Base-by-base conservation (phyloP, 2,113 vertebrate species). In the Amphiprion ocellaris region DNA sequence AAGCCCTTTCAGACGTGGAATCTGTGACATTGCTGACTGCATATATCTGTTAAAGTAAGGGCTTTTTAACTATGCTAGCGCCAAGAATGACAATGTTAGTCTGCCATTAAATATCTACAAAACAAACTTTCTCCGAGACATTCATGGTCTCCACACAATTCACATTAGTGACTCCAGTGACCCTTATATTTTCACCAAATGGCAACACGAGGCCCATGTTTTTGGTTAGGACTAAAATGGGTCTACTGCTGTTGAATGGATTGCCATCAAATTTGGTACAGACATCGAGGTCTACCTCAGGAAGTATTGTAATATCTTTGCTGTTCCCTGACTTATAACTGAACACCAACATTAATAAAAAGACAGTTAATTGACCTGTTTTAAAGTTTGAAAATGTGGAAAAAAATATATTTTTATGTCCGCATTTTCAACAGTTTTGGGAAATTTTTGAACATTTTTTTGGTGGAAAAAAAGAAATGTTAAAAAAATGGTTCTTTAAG, bases 1-100 rank as follows among this genome's bases (percentile, higher is more conserved):
- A 73, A 72, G 19, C 19, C 21, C 10, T 28, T 73, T 72, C 33
- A 63, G 24, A 63, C 1, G 12, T 53, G 1, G 33, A 39, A 76
- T 46, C 33, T 37, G 16, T 44, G 23, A 44, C 44, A 81, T 24
- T 26, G 19, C 44, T 1, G 52, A 61, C 50, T 67, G 49, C 30
- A 55, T 56, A 19, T 49, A 19, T 69, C 70, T 69, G 58, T 44
- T 64, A 19, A 58, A 52, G 23, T 21, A 62, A 41, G 37, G 26
- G 58, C 44, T 67, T 64, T 60, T 65, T 37, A 60, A 24, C 28
- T 17, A 50, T 0, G 6, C 21, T 6, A 2, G 28, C 65, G 24
- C 14, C 17, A 17, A 4, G 21, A 52, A 54, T 15, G 28, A 33
- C 21, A 44, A 10, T 2, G 21, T n/a, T 46, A 24, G 23, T 69